Evolutionary conservation across 2,888 invertebrate genomes (phyloP).

Genomic region (Phoronis australis): DNA sequence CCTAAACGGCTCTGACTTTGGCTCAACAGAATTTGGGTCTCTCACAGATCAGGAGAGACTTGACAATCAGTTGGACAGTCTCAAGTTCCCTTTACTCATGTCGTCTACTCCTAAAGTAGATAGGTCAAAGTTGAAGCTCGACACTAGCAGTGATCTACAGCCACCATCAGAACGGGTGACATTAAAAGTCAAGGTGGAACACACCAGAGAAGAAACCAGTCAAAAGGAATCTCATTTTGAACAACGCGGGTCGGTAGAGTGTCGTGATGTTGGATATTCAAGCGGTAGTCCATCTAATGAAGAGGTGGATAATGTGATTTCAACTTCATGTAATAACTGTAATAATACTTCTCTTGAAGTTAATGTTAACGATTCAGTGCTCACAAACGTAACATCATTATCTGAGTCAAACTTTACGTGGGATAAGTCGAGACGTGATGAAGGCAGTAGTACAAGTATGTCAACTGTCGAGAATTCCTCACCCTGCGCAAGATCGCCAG

Average conservation of each 20-base stretch:
- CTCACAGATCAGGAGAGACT: background rate
- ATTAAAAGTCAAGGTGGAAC: background rate
- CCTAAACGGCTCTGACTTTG: constrained; percentile 6
- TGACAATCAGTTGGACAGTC: background rate
- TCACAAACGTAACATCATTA: no score
- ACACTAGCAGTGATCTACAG: background rate
- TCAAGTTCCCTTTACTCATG: background rate
- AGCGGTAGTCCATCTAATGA: constrained; percentile 52
- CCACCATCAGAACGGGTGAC: background rate
- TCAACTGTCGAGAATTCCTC: no score
- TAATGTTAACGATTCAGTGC: no score
- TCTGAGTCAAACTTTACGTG: no score
- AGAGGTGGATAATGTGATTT: constrained; percentile 34
- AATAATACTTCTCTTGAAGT: no score
- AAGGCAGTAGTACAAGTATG: no score
- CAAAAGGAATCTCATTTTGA: constrained; percentile 10
- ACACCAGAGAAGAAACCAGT: background rate
- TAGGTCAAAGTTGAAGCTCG: background rate
- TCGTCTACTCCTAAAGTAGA: background rate
- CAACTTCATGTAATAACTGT: no score
- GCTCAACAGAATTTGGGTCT: background rate
- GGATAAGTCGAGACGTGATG: no score
- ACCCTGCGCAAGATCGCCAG: no score
- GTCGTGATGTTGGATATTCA: constrained; percentile 50
- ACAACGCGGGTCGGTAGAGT: constrained; percentile 7